A percentile compares a stretch with the other conserved stretches of the same genome.
Evolutionary conservation across 2,888 invertebrate species (phyloP).

Genomic region (Mesochorus sp.): DNA sequence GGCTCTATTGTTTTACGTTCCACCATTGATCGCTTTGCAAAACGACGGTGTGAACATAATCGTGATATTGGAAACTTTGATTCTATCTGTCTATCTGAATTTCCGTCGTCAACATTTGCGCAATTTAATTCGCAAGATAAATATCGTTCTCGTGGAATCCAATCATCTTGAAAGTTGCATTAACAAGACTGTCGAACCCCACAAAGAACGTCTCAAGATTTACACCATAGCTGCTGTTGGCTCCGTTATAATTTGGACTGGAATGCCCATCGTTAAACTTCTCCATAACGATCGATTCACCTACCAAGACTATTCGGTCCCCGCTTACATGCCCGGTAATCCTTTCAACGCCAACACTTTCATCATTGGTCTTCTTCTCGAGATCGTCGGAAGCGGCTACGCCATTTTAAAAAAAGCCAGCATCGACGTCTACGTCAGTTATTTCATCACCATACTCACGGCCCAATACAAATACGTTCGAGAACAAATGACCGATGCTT

Average conservation of each 20-base stretch:
- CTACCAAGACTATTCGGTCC: slow-evolving; percentile 58
- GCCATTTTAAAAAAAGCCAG: slow-evolving; percentile 63
- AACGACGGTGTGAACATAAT: slow-evolving; percentile 58
- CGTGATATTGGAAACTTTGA: slow-evolving; percentile 59
- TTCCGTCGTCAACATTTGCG: slow-evolving; percentile 44
- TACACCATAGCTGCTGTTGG: slow-evolving; percentile 52
- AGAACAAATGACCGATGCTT: slow-evolving; percentile 54
- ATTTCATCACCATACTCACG: slow-evolving; percentile 66
- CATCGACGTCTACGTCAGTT: slow-evolving; percentile 68
- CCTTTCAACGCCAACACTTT: slow-evolving; percentile 59
- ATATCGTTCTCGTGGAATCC: slow-evolving; percentile 53
- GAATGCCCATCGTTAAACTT: slow-evolving; percentile 44
- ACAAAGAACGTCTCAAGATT: slow-evolving; percentile 59
- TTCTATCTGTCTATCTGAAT: slow-evolving; percentile 62
- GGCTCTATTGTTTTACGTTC: slow-evolving; percentile 23
- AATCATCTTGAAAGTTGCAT: slow-evolving; percentile 49
- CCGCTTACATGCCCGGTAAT: slow-evolving; percentile 62
- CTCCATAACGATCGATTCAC: slow-evolving; percentile 58
- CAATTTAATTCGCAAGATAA: slow-evolving; percentile 60
- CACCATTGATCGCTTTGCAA: slow-evolving; percentile 53
- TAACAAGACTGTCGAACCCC: slow-evolving; percentile 46
- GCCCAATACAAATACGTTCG: slow-evolving; percentile 68
- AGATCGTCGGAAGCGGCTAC: slow-evolving; percentile 46
- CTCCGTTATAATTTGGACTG: slow-evolving; percentile 59
- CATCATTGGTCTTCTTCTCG: slow-evolving; percentile 28